Conservation (phyloP, 2,888 invertebrate species). For the Lissocephala sabroskyi region DNA sequence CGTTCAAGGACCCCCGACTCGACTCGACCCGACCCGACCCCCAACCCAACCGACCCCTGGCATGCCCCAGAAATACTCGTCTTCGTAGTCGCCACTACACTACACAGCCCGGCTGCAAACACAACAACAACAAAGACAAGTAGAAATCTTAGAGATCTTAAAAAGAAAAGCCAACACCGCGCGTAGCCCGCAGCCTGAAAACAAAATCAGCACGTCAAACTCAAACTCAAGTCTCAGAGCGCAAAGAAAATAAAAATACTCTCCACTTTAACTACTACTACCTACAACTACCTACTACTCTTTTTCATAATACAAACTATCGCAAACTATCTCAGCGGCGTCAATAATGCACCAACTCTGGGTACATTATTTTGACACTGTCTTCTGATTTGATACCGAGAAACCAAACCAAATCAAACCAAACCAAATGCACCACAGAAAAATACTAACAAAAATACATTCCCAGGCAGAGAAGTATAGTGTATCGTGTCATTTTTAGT, state of each 20-base stretch:
- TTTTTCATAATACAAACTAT: slow-evolving; percentile 62
- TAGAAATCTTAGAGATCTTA: too few relatives aligned
- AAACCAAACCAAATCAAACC: slow-evolving; percentile 36
- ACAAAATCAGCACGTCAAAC: background rate
- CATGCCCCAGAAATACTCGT: too few relatives aligned
- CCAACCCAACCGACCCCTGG: too few relatives aligned
- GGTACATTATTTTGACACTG: slow-evolving; percentile 73
- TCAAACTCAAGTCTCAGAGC: background rate
- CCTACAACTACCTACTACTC: slow-evolving; percentile 41
- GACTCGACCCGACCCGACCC: too few relatives aligned
- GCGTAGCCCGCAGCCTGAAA: background rate
- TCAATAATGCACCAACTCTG: slow-evolving; percentile 67
- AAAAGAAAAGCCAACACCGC: slow-evolving; percentile 14
- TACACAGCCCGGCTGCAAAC: too few relatives aligned
- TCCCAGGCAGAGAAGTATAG: slow-evolving; percentile 56
- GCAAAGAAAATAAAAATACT: slow-evolving; percentile 4
- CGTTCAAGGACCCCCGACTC: too few relatives aligned
- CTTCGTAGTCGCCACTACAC: too few relatives aligned
- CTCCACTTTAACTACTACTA: slow-evolving; percentile 22
- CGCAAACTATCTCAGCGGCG: slow-evolving; percentile 58
- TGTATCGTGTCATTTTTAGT: slow-evolving; percentile 53
- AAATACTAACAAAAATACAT: slow-evolving; percentile 28
- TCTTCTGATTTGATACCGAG: slow-evolving; percentile 73
- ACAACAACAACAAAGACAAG: too few relatives aligned
- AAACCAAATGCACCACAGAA: slow-evolving; percentile 30